Conservation (phyloP, 53 echinoderm and acorn worm species). For the Patiria pectinifera region DNA sequence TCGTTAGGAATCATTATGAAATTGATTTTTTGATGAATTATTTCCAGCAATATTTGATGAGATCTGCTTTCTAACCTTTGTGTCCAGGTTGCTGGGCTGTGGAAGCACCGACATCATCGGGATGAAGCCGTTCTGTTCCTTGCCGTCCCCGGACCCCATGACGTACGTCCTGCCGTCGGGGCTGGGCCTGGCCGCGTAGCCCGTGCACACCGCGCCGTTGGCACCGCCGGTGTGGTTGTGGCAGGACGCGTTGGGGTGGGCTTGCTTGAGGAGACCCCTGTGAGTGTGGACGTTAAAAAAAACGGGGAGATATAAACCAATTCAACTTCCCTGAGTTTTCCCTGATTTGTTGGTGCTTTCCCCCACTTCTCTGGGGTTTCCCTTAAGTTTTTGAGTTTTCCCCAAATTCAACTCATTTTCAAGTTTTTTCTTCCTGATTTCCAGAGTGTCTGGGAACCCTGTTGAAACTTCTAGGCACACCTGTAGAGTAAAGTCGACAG, state of each 20-base stretch:
- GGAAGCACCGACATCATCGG: slow-evolving; percentile 57
- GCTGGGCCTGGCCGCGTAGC: slow-evolving; percentile 31
- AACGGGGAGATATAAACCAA: background rate
- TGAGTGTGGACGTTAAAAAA: background rate
- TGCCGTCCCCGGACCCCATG: slow-evolving; percentile 26
- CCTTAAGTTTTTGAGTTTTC: too few relatives aligned
- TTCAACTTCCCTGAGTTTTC: too few relatives aligned
- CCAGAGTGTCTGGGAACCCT: too few relatives aligned
- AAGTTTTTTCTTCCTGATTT: too few relatives aligned
- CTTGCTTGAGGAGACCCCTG: slow-evolving; percentile 10
- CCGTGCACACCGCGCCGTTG: slow-evolving; percentile 54
- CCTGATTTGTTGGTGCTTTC: too few relatives aligned
- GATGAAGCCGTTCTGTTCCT: slow-evolving; percentile 55
- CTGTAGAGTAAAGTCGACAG: too few relatives aligned
- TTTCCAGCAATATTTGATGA: background rate
- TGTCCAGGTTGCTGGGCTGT: slow-evolving; percentile 66
- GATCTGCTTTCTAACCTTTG: slow-evolving; percentile 37
- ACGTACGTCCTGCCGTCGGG: slow-evolving; percentile 38
- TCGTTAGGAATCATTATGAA: too few relatives aligned
- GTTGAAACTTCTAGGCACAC: too few relatives aligned
- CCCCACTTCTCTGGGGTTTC: too few relatives aligned
- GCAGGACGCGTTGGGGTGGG: background rate
- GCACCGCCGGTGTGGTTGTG: background rate
- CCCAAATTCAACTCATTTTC: too few relatives aligned
- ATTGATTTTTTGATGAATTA: background rate